Evolutionary conservation across 2,888 invertebrate genomes (phyloP).

Genomic region (Polymixis flavicincta): DNA sequence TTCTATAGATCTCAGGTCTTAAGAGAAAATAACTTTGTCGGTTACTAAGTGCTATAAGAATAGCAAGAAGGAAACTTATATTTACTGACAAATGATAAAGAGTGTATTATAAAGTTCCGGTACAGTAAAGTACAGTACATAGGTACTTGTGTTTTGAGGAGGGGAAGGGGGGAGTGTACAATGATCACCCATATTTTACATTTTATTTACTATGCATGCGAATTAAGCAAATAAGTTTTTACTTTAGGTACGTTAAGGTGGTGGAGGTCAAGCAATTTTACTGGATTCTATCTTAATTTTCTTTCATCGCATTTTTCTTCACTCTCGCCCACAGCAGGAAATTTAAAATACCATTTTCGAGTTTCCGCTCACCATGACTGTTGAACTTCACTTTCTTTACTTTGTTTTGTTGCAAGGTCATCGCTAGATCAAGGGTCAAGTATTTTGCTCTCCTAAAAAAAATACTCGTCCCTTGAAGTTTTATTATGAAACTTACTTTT

Average conservation of each 20-base stretch:
- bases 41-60: background rate
- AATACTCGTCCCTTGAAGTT: background rate
- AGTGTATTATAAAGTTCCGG: background rate
- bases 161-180: too few species aligned
- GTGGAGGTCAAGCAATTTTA: background rate
- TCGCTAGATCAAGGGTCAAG: background rate
- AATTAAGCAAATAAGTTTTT: too few species aligned
- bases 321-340: conserved; percentile 49
- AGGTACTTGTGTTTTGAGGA: too few species aligned
- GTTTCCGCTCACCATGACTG: conserved; percentile 77
- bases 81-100: background rate
- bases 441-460: background rate
- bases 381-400: background rate
- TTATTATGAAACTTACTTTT: background rate
- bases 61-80: background rate
- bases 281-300: background rate
- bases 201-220: too few species aligned
- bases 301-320: conserved; percentile 46
- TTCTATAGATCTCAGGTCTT: conserved; percentile 11
- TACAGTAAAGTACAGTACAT: too few species aligned
- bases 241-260: too few species aligned
- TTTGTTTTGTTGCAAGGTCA: background rate
- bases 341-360: conserved; percentile 72
- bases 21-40: background rate
- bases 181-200: too few species aligned